These are phyloP conservation scores for Chionis minor DNA, from an alignment of 2,113 vertebrate species.

Conservation along the genomic window DNA sequence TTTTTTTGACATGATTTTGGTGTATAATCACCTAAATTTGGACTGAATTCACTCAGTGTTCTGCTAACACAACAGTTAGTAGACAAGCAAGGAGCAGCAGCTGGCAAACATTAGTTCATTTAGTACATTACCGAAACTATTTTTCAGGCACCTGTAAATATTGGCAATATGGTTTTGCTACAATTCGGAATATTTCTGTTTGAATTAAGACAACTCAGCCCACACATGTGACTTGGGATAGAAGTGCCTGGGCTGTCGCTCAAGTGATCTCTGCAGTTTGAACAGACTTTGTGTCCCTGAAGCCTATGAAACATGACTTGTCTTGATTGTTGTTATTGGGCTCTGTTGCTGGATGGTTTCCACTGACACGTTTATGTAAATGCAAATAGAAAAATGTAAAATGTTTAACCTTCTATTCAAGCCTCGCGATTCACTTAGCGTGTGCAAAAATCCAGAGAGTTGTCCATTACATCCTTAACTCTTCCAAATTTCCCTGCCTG, in stretches of 20 bases:
- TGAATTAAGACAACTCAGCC: neutral
- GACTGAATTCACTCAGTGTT: neutral
- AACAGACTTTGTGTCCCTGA: neutral
- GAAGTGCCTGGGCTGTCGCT: neutral
- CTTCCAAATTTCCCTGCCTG: slow-evolving; percentile 1
- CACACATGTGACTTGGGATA: neutral
- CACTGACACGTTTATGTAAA: neutral
- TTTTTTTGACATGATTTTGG: neutral
- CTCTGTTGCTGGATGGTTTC: neutral
- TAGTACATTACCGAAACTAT: neutral
- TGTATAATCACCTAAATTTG: neutral
- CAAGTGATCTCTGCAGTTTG: neutral
- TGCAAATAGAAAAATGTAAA: neutral
- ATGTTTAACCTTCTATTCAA: neutral
- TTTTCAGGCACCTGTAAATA: neutral
- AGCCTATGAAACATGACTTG: neutral
- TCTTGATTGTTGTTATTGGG: neutral
- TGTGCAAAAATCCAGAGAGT: neutral
- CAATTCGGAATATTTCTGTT: neutral
- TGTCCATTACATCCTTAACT: neutral
- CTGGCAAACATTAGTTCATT: neutral
- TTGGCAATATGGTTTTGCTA: neutral
- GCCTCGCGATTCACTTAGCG: neutral
- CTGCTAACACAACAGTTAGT: neutral
- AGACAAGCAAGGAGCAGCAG: neutral